Percentiles rank a stretch among this genome's conserved stretches.
Evolutionary conservation across 1,140 invertebrate genomes (phyloP).

Genomic region (Drosophila lini): DNA sequence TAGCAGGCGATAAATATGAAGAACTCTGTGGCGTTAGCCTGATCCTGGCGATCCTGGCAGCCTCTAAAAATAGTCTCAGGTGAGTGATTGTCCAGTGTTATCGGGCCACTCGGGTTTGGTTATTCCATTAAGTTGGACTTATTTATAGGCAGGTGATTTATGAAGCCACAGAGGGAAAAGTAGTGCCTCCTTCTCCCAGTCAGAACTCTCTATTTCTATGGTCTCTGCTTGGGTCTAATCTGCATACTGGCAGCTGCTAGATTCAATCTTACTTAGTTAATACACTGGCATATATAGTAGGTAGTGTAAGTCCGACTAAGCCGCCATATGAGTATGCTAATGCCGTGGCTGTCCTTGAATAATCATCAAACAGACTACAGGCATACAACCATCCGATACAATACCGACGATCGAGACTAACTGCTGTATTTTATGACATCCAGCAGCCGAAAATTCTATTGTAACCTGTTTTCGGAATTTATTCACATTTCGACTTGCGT

Average conservation of each 20-base stretch:
- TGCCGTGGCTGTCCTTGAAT: constrained; percentile 60
- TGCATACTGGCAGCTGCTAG: constrained; percentile 68
- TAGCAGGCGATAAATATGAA: constrained; percentile 77
- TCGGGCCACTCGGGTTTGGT: constrained; percentile 46
- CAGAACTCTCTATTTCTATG: constrained; percentile 9
- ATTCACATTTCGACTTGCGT: constrained; percentile 45
- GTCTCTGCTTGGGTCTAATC: constrained; percentile 52
- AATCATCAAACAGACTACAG: constrained; percentile 37
- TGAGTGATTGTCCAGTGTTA: constrained; percentile 73
- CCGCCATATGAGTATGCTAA: constrained; percentile 69
- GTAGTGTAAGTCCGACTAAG: constrained; percentile 64
- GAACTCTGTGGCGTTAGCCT: constrained; percentile 61
- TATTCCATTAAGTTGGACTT: constrained; percentile 70
- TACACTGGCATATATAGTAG: constrained; percentile 14
- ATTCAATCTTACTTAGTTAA: constrained; percentile 53
- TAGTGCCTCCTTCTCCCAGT: neutral
- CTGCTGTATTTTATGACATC: constrained; percentile 70
- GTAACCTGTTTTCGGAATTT: constrained; percentile 67
- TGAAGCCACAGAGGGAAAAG: constrained; percentile 18
- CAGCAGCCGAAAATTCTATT: constrained; percentile 52
- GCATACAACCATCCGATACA: constrained; percentile 42
- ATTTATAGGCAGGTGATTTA: constrained; percentile 77
- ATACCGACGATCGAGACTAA: constrained; percentile 58
- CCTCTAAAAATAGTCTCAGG: constrained; percentile 68
- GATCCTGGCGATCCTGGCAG: constrained; percentile 20